Percentiles rank a stretch among this genome's conserved stretches.
Evolutionary conservation across 2,113 vertebrate species (phyloP).

Genomic region (Amphiprion percula): DNA sequence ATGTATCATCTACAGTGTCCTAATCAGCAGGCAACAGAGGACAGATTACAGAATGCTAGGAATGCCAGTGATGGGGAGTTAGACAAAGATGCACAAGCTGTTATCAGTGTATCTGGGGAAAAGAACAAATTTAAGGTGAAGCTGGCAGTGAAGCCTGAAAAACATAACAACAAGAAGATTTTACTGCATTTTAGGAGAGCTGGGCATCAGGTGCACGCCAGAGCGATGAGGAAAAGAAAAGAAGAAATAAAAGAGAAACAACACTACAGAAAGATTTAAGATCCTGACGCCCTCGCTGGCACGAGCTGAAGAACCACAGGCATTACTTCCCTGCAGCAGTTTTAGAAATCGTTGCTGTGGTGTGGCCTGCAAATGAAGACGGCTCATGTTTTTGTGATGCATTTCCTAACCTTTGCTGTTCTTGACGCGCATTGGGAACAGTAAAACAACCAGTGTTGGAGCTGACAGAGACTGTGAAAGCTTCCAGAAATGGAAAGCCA

Average conservation of each 20-base stretch:
- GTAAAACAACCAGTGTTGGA: conserved; percentile 18
- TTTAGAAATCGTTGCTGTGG: conserved; percentile 20
- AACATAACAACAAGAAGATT: not conserved
- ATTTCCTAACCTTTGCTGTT: conserved; percentile 8
- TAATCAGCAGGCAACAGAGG: not conserved
- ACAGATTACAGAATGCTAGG: not conserved
- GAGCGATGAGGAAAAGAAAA: not conserved
- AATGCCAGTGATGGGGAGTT: not conserved
- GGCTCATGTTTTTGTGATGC: conserved; percentile 15
- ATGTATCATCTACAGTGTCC: not conserved
- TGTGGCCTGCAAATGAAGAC: conserved; percentile 23
- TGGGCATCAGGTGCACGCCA: not conserved
- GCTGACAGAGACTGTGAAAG: conserved; percentile 32
- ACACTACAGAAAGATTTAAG: not conserved
- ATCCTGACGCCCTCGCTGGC: not conserved
- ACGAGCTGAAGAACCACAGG: conserved; percentile 28
- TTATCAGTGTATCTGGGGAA: not conserved
- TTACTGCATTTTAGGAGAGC: not conserved
- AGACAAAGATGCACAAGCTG: not conserved
- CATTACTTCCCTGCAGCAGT: conserved; percentile 12
- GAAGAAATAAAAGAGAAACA: not conserved
- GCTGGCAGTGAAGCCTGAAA: not conserved
- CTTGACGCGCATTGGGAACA: conserved; percentile 11
- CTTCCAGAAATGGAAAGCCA: conserved; percentile 14
- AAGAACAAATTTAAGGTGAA: not conserved